Evolutionary conservation across 2,113 vertebrate genomes (phyloP), one percentile per base, ranked within the genome.

Genomic region (Rana temporaria): DNA sequence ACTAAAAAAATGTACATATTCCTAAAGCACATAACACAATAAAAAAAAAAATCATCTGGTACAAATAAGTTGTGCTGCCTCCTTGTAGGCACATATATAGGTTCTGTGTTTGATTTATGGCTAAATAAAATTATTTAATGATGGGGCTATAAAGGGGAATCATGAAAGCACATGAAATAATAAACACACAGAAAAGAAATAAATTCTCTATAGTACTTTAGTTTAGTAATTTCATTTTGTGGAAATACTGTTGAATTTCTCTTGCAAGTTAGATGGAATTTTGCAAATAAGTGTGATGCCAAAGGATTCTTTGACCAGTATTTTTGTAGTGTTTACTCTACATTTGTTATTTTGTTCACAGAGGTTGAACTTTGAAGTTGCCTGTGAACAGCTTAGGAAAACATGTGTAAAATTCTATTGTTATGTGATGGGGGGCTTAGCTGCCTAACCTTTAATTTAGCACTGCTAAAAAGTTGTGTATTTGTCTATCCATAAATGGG

Each of bases 41-140:
- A 64, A 74, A 64, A 74, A 20, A 64, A 74, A 64, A 74, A 20
- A 30, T 19, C 69, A 81, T 65, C 48, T 82, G 70, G 52, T 65
- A 32, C 8, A 74, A 56, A 66, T 65, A 66, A 18, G 20, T 82
- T 57, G 26, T 74, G n/a, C 78, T 32, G 30, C 26, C 56, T 57
- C 6, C 3, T 60, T 30, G 24, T 24, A 65, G 26, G 30, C 19
- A 55, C 64, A 20, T 60, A 73, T 62, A 65, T 73, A 52, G 15
- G 15, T 19, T 56, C 17, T 53, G 3, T 55, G n/a, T 12, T 30
- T 67, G 48, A 79, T 69, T 69, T 67, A 68, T 20, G 6, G 53
- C 57, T n/a, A 78, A 56, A 65, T 65, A 7, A 32, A 8, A n/a
- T 66, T 16, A 32, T 32, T 20, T 19, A 78, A 67, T 24, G 65